Base-by-base conservation (phyloP, 2,888 invertebrate species). In the Ichneumoninae sp. region DNA sequence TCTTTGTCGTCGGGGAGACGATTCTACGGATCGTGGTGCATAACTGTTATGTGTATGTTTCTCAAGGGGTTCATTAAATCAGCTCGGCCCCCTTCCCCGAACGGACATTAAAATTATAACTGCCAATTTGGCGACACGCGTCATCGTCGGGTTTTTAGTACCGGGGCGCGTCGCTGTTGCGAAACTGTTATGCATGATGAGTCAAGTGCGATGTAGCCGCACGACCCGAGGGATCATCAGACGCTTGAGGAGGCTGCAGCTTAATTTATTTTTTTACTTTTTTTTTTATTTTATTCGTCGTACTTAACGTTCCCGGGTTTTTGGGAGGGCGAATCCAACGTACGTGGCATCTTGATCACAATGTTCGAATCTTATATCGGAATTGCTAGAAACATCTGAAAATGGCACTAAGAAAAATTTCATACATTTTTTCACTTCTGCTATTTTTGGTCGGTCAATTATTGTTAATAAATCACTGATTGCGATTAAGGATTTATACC, bases 61-160 rank as follows among this genome's bases (percentile, higher is more conserved):
- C 90, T 88, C 90, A 73, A 83, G 90, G 90, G 90, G 87, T 89
- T 87, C 88, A 90, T 90, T 86, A 88, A 88, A 89, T 88, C 89
- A 87, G 66, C 70, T 74, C 60, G 83, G 70, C 36, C n/a, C 47
- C 13, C 52, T 52, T 44, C 85, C 83, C 82, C 71, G 77, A 76
- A 85, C 63, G 73, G 79, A 81, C 89, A 88, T 91, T 89, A 91
- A 90, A 91, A 90, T 91, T 91, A 90, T 86, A 47, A 91, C 86
- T 88, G 88, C 87, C 88, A 86, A 91, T 89, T 90, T 88, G 85
- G 86, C 54, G 88, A 77, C 89, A 90, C 89, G 89, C 88, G 89
- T 87, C 90, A 81, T 63, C 16, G 33, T 33, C n/a, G 30, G 4
- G 30, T 63, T 63, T 63, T 63, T 33, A 33, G 63, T 33, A 33